These are phyloP conservation scores for Pectinophora gossypiella DNA, from an alignment of 1,140 invertebrate genomes.

Conservation along the genomic window DNA sequence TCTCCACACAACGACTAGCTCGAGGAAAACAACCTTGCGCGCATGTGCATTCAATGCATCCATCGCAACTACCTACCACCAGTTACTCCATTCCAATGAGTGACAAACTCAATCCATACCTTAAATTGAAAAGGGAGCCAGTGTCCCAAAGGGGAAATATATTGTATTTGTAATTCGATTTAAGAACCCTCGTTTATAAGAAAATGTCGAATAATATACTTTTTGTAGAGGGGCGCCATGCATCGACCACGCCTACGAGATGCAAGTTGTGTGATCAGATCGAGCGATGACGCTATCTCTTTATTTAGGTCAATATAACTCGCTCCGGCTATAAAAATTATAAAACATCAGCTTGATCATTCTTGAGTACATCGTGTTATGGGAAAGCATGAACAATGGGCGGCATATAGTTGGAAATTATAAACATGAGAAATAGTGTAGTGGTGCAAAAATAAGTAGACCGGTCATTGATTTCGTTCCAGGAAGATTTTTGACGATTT, in stretches of 20 bases:
- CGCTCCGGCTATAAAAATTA: constrained; percentile 48
- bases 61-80: neutral
- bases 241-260: constrained; percentile 43
- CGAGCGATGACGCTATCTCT: constrained; percentile 55
- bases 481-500: neutral
- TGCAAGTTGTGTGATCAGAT: constrained; percentile 34
- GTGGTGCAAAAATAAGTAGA: neutral
- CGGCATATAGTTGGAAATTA: neutral
- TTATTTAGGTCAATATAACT: constrained; percentile 67
- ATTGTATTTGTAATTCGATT: neutral
- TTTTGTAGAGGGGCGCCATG: constrained; percentile 18
- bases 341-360: constrained; percentile 21
- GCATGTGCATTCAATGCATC: neutral
- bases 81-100: neutral
- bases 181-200: neutral
- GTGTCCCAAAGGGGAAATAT: neutral
- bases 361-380: neutral
- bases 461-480: neutral
- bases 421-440: neutral
- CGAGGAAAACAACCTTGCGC: constrained; percentile 1
- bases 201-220: neutral
- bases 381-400: neutral
- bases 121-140: neutral
- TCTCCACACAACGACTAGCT: neutral
- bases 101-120: neutral